Evolutionary conservation across 1,140 invertebrate genomes (phyloP).

Genomic region (Melipona quadrifasciata): DNA sequence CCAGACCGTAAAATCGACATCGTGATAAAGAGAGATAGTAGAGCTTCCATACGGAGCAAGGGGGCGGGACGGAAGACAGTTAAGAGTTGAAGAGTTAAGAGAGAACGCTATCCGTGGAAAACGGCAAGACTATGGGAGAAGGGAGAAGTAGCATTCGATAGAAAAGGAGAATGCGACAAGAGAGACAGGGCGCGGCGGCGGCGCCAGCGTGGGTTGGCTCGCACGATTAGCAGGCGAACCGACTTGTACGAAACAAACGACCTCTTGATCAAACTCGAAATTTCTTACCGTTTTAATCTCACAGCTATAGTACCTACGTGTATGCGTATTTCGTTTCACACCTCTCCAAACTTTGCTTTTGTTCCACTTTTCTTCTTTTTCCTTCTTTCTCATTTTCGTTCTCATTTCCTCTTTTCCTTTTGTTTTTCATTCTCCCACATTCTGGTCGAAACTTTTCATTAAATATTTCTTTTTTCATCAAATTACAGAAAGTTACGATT

Average conservation of each 20-base stretch:
- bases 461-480: background rate
- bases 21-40: background rate
- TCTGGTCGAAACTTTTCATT: background rate
- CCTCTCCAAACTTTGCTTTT: background rate
- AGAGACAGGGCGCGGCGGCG: conserved; percentile 72
- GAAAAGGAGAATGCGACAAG: conserved; percentile 52
- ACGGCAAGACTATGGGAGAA: conserved; percentile 13
- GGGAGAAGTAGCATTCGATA: conserved; percentile 42
- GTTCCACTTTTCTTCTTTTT: too few relatives aligned
- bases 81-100: conserved; percentile 23
- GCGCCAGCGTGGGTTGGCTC: conserved; percentile 79
- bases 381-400: background rate
- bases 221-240: conserved; percentile 57
- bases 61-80: background rate
- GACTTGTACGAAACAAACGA: conserved; percentile 68
- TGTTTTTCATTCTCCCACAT: background rate
- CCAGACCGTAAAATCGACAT: conserved; percentile 38
- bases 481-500: too few relatives aligned
- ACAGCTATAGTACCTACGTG: too few relatives aligned
- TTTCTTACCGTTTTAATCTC: conserved; percentile 19
- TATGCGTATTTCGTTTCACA: background rate
- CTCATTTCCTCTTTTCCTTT: background rate
- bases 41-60: conserved; percentile 25
- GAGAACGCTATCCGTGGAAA: background rate
- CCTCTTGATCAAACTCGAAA: conserved; percentile 72